Base-by-base conservation (phyloP, 2,797 vertebrate species). In the Xiphophorus birchmanni region DNA sequence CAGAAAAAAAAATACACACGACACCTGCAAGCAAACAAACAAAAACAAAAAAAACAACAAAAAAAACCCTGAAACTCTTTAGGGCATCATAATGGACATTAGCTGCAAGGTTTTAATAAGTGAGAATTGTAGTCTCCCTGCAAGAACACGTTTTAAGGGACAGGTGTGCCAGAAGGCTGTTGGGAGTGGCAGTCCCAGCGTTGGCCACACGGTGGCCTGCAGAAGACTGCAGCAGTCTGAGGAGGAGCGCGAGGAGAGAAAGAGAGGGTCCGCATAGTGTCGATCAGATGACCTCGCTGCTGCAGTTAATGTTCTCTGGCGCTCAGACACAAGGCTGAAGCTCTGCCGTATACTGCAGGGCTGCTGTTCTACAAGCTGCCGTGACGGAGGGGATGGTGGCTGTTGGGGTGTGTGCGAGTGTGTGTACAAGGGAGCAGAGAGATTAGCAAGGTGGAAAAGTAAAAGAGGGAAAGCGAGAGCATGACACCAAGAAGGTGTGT, bases 281-380 rank as follows among this genome's bases (percentile, higher is more conserved):
- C 79, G 91, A 95, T 94, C 92, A 91, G 93, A 95, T 95, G 94
- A 95, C 94, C 93, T 94, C 91, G 86, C 93, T 95, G 93, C 94
- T 95, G 94, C 94, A 94, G 93, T 95, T 95, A 95, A 95, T 95
- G 93, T 94, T 94, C 88, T 87, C 93, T 93, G 86, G 90, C 35
- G 79, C 88, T 93, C 92, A 90, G 79, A 94, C 90, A 92, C 93
- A 89, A 91, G 92, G 88, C 93, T 85, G 81, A 88, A 88, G 86
- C 91, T 91, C 87, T 82, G 82, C 76, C 84, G 89, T 82, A 74
- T 86, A 89, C 85, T 78, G 78, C 80, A 69, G 86, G 89, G 89
- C 87, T 85, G 90, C 87, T 94, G 92, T 94, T 90, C 76, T 85
- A 93, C 93, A 93, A 93, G 92, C 90, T 84, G 67, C 86, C 88